Base-by-base conservation (phyloP, 2,888 invertebrate genomes). In the Malthinus seriepunctatus region DNA sequence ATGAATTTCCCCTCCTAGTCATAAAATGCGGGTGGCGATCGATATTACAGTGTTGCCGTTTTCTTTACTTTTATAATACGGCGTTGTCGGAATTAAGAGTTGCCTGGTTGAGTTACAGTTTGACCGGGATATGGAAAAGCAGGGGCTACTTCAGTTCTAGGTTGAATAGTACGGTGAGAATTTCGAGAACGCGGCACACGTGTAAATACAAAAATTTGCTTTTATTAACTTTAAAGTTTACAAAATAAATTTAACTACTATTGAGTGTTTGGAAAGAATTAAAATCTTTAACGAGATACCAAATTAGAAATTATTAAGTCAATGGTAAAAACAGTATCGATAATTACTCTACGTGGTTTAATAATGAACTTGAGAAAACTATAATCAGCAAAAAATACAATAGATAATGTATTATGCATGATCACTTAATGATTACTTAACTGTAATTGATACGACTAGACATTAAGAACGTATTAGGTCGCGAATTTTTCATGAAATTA, bases 11-110 rank as follows among this genome's bases (percentile, higher is more conserved):
- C 64, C 66, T 63, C 51, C 64, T 56, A 61, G 37, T 47, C 56
- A 59, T 62, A 61, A 66, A 66, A 66, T 68, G 67, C 69, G 67
- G 69, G 69, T 68, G 69, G 69, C 61, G 68, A 68, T 69, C 69
- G 65, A 69, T 69, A 69, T 42, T 33, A 48, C 65, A 56, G 14
- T 64, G 68, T 66, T 69, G 69, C 66, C 68, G 37, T 37, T 42
- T 9, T 11, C 15, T 23, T 34, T 34, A 48, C 15, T 42, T 51
- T 48, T 15, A 37, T 50, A 47, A 9, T 15, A 23, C 60, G 32
- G 44, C 49, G 60, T 56, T 56, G 56, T 45, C 60, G 47, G 34
- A 49, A 32, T 49, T 10, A 32, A 38, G 34, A 58, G 44, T 51
- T 51, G 56, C 51, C 38, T 47, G 48, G 48, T 32, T 48, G 60